phyloP scores from a whole-genome alignment of 2,113 vertebrate species.

The Etheostoma cragini region DNA sequence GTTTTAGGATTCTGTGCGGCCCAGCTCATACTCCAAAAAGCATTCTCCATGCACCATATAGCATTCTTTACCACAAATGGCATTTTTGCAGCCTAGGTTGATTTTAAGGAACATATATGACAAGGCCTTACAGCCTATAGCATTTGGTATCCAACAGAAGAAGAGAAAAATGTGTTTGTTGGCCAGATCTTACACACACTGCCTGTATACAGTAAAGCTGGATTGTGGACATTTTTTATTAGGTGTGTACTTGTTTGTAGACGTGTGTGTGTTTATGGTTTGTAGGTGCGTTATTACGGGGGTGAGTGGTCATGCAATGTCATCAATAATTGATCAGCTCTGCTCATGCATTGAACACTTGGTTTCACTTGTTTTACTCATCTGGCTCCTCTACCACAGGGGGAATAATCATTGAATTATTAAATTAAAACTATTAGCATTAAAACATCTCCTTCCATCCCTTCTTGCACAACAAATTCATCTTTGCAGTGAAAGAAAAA shows the following conservation, averaged over 20 bases:
- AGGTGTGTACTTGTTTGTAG: constrained; percentile 18
- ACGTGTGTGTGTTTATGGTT: constrained; percentile 17
- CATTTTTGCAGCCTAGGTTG: neutral
- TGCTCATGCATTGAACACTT: constrained; percentile 75
- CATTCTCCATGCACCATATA: too few species aligned
- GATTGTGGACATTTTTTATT: constrained; percentile 7
- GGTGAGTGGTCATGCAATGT: constrained; percentile 57
- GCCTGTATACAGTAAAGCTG: neutral
- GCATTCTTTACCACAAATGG: neutral
- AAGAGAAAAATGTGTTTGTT: constrained; percentile 10
- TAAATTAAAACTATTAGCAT: constrained; percentile 46
- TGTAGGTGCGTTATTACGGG: neutral
- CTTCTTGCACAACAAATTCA: constrained; percentile 31
- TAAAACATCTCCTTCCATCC: constrained; percentile 64
- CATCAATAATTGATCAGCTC: constrained; percentile 75
- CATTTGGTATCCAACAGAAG: neutral
- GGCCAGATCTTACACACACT: neutral
- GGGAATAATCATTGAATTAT: constrained; percentile 11
- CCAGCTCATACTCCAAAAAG: neutral
- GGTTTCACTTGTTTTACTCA: constrained; percentile 76
- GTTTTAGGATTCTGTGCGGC: constrained; percentile 4
- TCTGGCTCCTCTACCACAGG: constrained; percentile 56
- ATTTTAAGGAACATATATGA: neutral
- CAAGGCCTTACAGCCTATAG: neutral
- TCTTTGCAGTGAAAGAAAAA: constrained; percentile 33